Evolutionary conservation across 2,888 invertebrate species (phyloP).

Genomic region (Amaurobius ferox): DNA sequence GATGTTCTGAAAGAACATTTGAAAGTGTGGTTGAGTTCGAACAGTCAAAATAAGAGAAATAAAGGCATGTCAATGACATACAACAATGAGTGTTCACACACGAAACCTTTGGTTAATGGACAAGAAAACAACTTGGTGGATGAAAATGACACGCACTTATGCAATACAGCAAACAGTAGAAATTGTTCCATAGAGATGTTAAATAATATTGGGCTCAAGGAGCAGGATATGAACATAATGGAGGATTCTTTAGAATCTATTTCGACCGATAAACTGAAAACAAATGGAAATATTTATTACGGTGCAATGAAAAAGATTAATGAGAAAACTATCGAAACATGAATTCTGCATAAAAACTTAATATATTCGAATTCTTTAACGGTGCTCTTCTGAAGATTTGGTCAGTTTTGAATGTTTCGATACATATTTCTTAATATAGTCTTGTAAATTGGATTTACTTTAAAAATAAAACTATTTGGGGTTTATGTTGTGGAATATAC

Average conservation of each 20-base stretch:
- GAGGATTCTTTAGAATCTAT: neutral
- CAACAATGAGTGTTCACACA: constrained; percentile 33
- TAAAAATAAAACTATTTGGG: neutral
- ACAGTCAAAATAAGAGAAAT: constrained; percentile 26
- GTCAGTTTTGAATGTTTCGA: neutral
- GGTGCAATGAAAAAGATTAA: neutral
- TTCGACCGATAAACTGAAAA: neutral
- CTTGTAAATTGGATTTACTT: neutral
- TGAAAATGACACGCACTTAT: neutral
- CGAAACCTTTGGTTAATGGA: constrained; percentile 39
- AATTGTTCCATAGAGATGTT: too few relatives aligned
- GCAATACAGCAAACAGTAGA: neutral
- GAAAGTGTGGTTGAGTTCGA: constrained; percentile 45
- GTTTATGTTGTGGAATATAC: too few relatives aligned
- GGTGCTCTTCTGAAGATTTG: neutral
- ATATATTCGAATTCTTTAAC: neutral
- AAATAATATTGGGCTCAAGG: neutral
- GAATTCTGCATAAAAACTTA: neutral
- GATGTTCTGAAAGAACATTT: constrained; percentile 64
- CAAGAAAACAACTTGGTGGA: constrained; percentile 7
- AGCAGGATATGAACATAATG: neutral
- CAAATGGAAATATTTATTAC: neutral
- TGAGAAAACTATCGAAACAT: neutral
- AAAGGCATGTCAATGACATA: constrained; percentile 54
- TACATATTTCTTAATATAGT: neutral